Percentiles rank a stretch among this genome's conserved stretches.
These are phyloP conservation scores for Auanema sp. DNA, from an alignment of 2,888 invertebrate species.

Conservation along the genomic window DNA sequence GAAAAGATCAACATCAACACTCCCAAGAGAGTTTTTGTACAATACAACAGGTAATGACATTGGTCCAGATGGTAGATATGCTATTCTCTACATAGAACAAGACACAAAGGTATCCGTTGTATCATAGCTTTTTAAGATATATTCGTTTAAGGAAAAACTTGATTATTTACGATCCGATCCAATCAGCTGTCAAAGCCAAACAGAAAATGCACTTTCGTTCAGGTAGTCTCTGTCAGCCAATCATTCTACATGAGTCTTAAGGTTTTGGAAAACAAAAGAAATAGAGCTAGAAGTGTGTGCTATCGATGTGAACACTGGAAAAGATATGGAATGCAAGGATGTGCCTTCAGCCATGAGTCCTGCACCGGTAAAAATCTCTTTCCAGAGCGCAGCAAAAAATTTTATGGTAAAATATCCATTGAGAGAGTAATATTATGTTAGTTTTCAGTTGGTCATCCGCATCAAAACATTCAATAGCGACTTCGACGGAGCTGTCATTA, in stretches of 20 bases:
- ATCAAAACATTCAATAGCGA: conserved; percentile 49
- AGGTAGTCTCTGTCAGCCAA: conserved; percentile 27
- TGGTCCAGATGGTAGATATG: conserved; percentile 50
- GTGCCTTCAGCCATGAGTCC: conserved; percentile 42
- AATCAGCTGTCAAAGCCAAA: conserved; percentile 53
- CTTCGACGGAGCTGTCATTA: conserved; percentile 58
- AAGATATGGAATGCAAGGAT: conserved; percentile 41
- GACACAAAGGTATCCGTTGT: conserved; percentile 20
- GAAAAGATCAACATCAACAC: conserved; percentile 41
- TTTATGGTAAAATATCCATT: conserved; percentile 30
- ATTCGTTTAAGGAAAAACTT: conserved; percentile 18
- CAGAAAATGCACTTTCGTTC: conserved; percentile 52
- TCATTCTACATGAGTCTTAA: too few relatives aligned
- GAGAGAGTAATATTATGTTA: neutral
- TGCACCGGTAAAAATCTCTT: conserved; percentile 42
- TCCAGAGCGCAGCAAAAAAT: conserved; percentile 40
- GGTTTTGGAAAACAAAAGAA: conserved; percentile 48
- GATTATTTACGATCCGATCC: conserved; percentile 59
- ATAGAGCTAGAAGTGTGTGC: conserved; percentile 47
- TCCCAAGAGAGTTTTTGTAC: conserved; percentile 46
- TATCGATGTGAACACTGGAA: conserved; percentile 29
- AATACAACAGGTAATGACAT: conserved; percentile 58
- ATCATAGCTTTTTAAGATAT: neutral
- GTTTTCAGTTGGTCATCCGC: conserved; percentile 51
- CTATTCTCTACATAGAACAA: conserved; percentile 60